Conservation (phyloP, 2,888 invertebrate species). For the Elegia similella region DNA sequence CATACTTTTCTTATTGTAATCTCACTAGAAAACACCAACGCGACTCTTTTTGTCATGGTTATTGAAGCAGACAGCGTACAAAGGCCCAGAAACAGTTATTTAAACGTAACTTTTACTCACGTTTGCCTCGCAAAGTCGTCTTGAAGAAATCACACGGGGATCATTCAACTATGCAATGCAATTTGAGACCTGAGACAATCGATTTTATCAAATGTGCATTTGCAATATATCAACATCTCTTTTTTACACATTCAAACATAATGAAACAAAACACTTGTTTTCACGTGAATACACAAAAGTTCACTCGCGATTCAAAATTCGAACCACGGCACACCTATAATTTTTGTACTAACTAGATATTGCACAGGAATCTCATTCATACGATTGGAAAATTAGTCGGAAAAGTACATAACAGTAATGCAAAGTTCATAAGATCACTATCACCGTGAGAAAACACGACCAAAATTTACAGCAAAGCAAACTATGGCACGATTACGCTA, state of each 20-base stretch:
- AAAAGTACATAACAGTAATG: slow-evolving; percentile 26
- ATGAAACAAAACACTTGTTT: slow-evolving; percentile 52
- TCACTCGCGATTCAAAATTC: slow-evolving; percentile 63
- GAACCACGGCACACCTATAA: slow-evolving; percentile 31
- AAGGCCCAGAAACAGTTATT: slow-evolving; percentile 55
- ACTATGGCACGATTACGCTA: slow-evolving; percentile 29
- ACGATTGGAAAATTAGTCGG: slow-evolving; percentile 17
- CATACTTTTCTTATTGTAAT: slow-evolving; percentile 38
- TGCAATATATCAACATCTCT: slow-evolving; percentile 39
- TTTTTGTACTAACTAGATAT: neutral
- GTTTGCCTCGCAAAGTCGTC: slow-evolving; percentile 53
- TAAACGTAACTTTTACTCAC: slow-evolving; percentile 67
- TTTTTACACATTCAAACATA: slow-evolving; percentile 39
- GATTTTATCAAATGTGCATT: slow-evolving; percentile 33
- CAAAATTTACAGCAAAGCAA: slow-evolving; percentile 32
- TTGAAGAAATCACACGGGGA: slow-evolving; percentile 50
- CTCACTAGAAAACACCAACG: slow-evolving; percentile 33
- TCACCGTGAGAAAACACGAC: slow-evolving; percentile 43
- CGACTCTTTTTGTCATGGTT: slow-evolving; percentile 32
- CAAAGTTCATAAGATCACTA: slow-evolving; percentile 31
- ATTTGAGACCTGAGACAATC: slow-evolving; percentile 34
- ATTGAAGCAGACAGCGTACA: slow-evolving; percentile 39
- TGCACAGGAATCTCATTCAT: slow-evolving; percentile 13
- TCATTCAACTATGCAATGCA: slow-evolving; percentile 57
- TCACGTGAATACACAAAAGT: slow-evolving; percentile 62